Evolutionary conservation across 2,113 vertebrate species (phyloP), one percentile per base, ranked within the genome.

Genomic region (Danionella cerebrum): DNA sequence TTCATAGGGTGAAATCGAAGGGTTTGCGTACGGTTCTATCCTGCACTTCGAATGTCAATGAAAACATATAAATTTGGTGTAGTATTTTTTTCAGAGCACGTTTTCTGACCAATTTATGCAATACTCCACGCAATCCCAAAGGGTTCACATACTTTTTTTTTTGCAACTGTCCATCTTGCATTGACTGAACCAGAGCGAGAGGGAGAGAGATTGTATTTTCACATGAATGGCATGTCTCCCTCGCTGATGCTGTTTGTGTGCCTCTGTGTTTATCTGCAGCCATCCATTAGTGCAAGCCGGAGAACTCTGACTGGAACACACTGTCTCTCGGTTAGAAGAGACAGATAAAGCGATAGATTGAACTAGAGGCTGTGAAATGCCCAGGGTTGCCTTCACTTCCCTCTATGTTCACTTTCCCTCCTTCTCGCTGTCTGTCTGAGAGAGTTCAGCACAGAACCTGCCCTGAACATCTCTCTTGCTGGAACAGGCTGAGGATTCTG

Each of bases 281-380:
- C 22, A 59, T 59, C 55, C 55, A 59, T 59, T 59, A 59, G 55
- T 59, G 55, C 55, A 42, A 14, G 35, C 50, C 36, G 36, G 67
- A 50, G 14, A 45, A 22, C 14, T 18, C 25, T 25, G 18, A 58
- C 38, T 22, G 19, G 55, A 27, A 38, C 47, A 27, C 21, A 18
- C n/a, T 24, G 13, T 25, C 62, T 51, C 44, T 35, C 13, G 7
- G 9, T 2, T 12, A 14, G 13, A 9, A 42, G 55, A 59, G 55
- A 36, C 6, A 29, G 13, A 58, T 38, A 57, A 2, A 66, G 4
- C 13, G 9, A 13, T 5, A 16, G 2, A 42, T 5, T 7, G 2
- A n/a, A n/a, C n/a, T 2, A 11, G 16, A 47, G 27, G 35, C 9
- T 44, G 10, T 41, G 48, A 65, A 36, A 51, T 36, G 19, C 9